phyloP scores from a whole-genome alignment of 2,888 invertebrate genomes.

The Listrodromus nycthemerus region DNA sequence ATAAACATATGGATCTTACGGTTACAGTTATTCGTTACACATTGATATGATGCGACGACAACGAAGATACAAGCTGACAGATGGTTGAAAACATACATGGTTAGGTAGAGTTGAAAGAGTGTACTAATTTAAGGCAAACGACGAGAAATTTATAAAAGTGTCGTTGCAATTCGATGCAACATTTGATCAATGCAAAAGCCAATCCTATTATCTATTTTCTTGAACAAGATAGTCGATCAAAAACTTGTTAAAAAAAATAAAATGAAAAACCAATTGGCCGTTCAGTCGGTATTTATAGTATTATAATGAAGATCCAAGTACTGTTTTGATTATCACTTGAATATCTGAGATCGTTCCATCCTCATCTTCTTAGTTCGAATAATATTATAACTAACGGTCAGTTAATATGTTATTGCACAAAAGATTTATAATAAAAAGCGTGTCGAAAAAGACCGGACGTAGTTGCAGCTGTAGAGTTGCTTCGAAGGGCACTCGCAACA shows the following conservation, averaged over 20 bases:
- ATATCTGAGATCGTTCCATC: background rate
- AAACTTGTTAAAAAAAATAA: background rate
- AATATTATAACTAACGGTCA: background rate
- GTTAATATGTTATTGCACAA: background rate
- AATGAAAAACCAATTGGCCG: background rate
- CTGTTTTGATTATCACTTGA: slow-evolving; percentile 8
- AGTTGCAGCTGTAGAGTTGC: background rate
- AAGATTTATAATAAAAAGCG: background rate
- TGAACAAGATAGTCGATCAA: background rate
- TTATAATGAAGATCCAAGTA: background rate
- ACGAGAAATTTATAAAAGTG: slow-evolving; percentile 29
- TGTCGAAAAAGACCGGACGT: background rate
- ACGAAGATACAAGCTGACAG: slow-evolving; percentile 13
- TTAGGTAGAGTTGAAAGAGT: slow-evolving; percentile 15
- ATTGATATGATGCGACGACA: slow-evolving; percentile 13
- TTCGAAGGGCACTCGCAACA: background rate
- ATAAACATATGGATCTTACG: slow-evolving; percentile 37
- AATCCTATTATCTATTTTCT: background rate
- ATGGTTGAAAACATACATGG: slow-evolving; percentile 11
- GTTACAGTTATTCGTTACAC: slow-evolving; percentile 21
- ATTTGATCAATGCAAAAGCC: background rate
- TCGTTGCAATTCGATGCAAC: background rate
- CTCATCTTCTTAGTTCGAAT: background rate
- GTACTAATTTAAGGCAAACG: slow-evolving; percentile 18
- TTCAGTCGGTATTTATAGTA: background rate